Evolutionary conservation across 1,140 invertebrate species (phyloP), one percentile per base, ranked within the genome.

Genomic region (Himalopsyche phryganea): DNA sequence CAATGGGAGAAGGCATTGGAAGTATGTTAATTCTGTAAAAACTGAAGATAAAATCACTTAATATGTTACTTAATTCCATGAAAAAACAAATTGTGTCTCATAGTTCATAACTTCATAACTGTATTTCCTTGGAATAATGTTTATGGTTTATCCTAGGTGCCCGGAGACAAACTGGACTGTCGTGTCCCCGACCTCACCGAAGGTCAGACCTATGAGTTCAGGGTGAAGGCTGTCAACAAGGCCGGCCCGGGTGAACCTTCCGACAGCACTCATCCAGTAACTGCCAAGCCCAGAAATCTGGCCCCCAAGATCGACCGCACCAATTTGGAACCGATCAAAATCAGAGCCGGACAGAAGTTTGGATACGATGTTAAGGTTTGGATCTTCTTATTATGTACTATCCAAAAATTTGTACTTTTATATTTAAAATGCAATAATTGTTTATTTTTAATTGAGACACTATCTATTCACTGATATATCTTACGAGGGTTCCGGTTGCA

Each of bases 231-330:
- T 2, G 85, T 96, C 0, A 98, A 97, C 74, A 88, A 90, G 61
- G 94, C 92, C 10, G 96, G 96, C n/a, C 90, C 88, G 1, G 92
- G 96, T 49, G 91, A 94, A 64, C 89, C 94, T 1, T 94, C 91
- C 44, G 86, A 94, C 65, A 83, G 89, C 59, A 94, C 92, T 15
- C 89, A 89, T 57, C 87, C 90, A 0, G 92, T 96, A 19, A 88
- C 90, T 63, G 91, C 93, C 32, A 96, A 96, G 73, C 89, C 95
- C 40, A 83, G 89, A 49, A 92, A 92, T 68, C 75, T 88, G 66
- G 86, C 90, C 60, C 92, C 92, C 5, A 91, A 86, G 74, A 95
- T 95, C 69, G 92, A 95, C 70, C 83, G 91, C 51, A 90, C 89
- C 1, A 92, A 91, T 69, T 79, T 96, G n/a, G 85, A 86, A 41